A percentile compares a stretch with the other conserved stretches of the same genome.
Conservation (phyloP, 2,888 invertebrate genomes). For the Lasioglossum zephyrum region DNA sequence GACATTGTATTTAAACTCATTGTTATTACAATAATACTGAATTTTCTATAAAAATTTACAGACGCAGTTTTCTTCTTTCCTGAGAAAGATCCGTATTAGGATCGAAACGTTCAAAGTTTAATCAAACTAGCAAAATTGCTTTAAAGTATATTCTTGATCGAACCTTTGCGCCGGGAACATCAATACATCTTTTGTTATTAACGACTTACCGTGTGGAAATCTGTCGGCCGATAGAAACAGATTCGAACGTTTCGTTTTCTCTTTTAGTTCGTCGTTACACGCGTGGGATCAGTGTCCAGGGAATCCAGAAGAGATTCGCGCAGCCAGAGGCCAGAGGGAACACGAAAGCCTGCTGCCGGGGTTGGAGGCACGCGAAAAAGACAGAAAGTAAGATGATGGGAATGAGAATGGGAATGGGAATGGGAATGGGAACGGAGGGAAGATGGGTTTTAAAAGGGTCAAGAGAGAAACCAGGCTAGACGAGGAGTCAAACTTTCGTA, state of each 20-base stretch:
- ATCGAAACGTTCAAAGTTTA: no score
- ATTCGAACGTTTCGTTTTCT: conserved; percentile 64
- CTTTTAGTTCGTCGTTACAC: conserved; percentile 61
- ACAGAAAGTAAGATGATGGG: conserved; percentile 6
- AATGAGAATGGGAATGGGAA: not conserved
- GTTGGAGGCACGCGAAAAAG: conserved; percentile 12
- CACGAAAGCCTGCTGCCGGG: conserved; percentile 24
- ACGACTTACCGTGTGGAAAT: conserved; percentile 43
- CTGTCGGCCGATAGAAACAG: conserved; percentile 37
- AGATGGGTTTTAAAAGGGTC: conserved; percentile 37
- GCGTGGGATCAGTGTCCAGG: conserved; percentile 72
- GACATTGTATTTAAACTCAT: no score
- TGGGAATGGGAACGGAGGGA: not conserved
- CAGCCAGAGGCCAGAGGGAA: conserved; percentile 48
- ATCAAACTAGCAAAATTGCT: no score
- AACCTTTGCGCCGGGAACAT: no score
- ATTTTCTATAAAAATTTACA: no score
- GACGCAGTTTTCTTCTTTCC: no score
- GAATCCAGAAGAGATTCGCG: conserved; percentile 69
- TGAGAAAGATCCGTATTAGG: no score
- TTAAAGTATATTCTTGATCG: no score
- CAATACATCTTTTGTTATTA: not conserved
- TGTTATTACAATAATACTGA: no score
- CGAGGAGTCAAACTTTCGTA: conserved; percentile 64
- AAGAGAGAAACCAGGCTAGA: conserved; percentile 47